phyloP scores from a whole-genome alignment of 2,797 vertebrate species.

The Thaleichthys pacificus region DNA sequence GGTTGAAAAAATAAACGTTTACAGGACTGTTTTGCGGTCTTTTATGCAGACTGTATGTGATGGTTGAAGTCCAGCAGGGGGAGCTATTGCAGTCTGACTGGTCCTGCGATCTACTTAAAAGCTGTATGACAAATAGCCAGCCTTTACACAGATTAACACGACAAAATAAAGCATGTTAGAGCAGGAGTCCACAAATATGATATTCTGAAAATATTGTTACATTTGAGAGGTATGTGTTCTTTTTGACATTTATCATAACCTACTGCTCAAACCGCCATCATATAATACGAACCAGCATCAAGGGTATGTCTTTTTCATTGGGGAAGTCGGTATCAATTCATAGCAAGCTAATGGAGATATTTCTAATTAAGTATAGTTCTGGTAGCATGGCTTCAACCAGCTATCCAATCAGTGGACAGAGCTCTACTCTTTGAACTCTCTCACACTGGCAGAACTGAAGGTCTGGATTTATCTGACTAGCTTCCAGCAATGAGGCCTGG shows the following conservation, averaged over 20 bases:
- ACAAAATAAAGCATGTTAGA: background rate
- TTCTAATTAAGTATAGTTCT: background rate
- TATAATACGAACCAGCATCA: background rate
- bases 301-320: background rate
- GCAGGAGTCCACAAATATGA: background rate
- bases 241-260: background rate
- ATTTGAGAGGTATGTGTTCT: background rate
- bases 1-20: background rate
- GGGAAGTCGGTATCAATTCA: background rate
- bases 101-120: background rate
- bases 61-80: conserved; percentile 35
- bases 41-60: background rate
- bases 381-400: background rate
- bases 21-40: background rate
- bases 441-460: background rate
- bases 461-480: conserved; percentile 5
- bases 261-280: background rate
- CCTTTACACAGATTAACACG: background rate
- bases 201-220: conserved; percentile 13
- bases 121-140: background rate
- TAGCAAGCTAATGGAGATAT: conserved; percentile 1
- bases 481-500: conserved; percentile 14
- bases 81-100: conserved; percentile 15
- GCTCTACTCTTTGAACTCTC: conserved; percentile 2
- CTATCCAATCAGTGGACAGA: background rate